A percentile compares a stretch with the other conserved stretches of the same genome.
Conservation (phyloP, 2,113 vertebrate genomes). For the Nycticorax nycticorax region DNA sequence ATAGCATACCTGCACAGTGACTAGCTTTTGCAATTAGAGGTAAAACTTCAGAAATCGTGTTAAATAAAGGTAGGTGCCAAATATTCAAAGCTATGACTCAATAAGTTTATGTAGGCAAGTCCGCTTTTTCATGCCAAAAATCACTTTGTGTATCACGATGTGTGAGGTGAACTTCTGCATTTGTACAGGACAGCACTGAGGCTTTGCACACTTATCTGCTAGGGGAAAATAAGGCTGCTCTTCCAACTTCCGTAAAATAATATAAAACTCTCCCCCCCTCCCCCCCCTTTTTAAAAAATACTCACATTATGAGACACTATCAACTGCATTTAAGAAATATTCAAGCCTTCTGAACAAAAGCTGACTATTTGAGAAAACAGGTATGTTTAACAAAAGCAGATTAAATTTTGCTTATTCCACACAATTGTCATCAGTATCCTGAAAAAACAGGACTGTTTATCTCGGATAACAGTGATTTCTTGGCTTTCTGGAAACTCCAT, state of each 20-base stretch:
- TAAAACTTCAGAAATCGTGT: neutral
- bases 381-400: neutral
- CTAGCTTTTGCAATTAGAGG: neutral
- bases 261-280: neutral
- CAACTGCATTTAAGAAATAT: neutral
- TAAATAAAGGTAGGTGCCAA: neutral
- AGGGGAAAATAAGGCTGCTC: neutral
- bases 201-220: neutral
- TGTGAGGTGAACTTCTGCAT: neutral
- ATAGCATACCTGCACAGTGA: neutral
- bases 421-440: neutral
- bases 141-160: fast-evolving
- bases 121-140: neutral
- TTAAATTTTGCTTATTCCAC: neutral
- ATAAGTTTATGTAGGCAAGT: neutral
- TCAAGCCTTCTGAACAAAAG: neutral
- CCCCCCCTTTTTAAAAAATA: neutral
- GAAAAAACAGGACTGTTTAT: neutral
- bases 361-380: neutral
- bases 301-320: neutral
- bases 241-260: neutral
- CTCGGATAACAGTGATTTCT: neutral
- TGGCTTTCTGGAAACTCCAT: neutral
- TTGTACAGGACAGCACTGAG: neutral
- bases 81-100: neutral